phyloP scores from a whole-genome alignment of 2,888 invertebrate species.

The Lasioglossum figueresi region DNA sequence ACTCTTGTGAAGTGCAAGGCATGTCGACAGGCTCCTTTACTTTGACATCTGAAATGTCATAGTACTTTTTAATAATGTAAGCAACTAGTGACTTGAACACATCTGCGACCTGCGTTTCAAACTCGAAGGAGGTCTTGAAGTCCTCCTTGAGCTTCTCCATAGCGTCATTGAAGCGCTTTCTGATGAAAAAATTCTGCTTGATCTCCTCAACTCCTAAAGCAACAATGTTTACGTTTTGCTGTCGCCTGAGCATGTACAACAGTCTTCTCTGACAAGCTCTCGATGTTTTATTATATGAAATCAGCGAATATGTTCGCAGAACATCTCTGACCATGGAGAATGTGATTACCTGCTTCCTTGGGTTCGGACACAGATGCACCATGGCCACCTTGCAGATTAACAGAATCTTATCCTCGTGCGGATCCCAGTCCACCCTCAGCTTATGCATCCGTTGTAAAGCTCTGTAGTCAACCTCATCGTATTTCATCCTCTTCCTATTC shows the following conservation, averaged over 20 bases:
- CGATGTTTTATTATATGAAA: slow-evolving; percentile 88
- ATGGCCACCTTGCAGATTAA: slow-evolving; percentile 88
- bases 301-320: slow-evolving; percentile 84
- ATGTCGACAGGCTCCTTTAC: slow-evolving; percentile 70
- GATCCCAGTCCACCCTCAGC: slow-evolving; percentile 87
- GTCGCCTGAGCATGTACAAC: slow-evolving; percentile 87
- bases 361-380: slow-evolving; percentile 84
- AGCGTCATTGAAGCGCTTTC: slow-evolving; percentile 83
- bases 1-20: slow-evolving; percentile 78
- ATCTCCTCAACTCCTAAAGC: slow-evolving; percentile 87
- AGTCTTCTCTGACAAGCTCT: slow-evolving; percentile 88
- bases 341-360: slow-evolving; percentile 82
- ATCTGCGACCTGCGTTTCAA: slow-evolving; percentile 74
- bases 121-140: slow-evolving; percentile 68
- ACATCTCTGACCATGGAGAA: slow-evolving; percentile 86
- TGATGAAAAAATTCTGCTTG: slow-evolving; percentile 85
- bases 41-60: slow-evolving; percentile 79
- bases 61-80: slow-evolving; percentile 80
- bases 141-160: slow-evolving; percentile 80
- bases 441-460: slow-evolving; percentile 88
- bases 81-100: slow-evolving; percentile 79
- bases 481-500: slow-evolving; percentile 75
- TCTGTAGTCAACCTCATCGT: slow-evolving; percentile 88
- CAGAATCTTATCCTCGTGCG: slow-evolving; percentile 89
- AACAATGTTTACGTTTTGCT: slow-evolving; percentile 86